Evolutionary conservation across 2,113 vertebrate genomes (phyloP).

Genomic region (Pomatostomus ruficeps): DNA sequence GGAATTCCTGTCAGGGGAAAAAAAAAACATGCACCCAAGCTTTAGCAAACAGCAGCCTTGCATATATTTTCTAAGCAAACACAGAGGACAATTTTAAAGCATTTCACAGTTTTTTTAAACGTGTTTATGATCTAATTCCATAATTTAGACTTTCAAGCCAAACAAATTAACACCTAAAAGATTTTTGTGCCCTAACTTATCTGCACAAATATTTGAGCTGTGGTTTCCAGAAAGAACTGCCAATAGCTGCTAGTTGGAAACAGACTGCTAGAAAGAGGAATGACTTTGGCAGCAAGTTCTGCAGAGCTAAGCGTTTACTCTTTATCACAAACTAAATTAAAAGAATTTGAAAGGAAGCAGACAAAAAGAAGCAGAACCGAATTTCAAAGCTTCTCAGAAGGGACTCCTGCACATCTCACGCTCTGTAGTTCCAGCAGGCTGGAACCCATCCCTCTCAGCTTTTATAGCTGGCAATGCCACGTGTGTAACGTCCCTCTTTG

Average conservation of each 20-base stretch:
- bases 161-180: background rate
- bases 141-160: background rate
- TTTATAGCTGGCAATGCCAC: background rate
- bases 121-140: background rate
- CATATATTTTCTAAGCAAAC: background rate
- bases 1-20: conserved; percentile 82
- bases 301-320: background rate
- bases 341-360: background rate
- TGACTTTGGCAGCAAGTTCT: background rate
- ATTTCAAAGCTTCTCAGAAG: background rate
- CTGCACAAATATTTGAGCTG: background rate
- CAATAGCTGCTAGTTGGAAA: background rate
- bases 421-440: background rate
- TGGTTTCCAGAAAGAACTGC: background rate
- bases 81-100: background rate
- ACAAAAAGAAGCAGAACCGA: background rate
- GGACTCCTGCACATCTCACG: background rate
- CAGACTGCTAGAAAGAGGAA: background rate
- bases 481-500: background rate
- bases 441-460: background rate
- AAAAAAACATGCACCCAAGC: background rate
- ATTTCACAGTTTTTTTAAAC: background rate
- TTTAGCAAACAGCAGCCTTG: background rate
- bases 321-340: background rate
- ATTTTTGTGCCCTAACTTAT: background rate